A percentile compares a stretch with the other conserved stretches of the same genome.
Evolutionary conservation across 2,888 invertebrate species (phyloP).

Genomic region (Acanthosepion lycidas): DNA sequence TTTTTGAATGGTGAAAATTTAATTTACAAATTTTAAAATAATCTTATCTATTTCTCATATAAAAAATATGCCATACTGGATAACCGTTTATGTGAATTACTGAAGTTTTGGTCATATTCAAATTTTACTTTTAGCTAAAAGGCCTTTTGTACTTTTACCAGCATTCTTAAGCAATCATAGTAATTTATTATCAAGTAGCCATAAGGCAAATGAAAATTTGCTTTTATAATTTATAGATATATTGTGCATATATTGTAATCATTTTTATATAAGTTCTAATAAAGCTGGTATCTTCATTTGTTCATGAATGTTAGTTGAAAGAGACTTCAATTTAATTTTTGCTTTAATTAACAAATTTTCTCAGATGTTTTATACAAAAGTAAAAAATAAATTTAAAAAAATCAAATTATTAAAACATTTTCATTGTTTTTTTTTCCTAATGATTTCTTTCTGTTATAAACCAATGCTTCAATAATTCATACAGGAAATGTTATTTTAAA

Average conservation of each 20-base stretch:
- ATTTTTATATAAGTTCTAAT: not conserved
- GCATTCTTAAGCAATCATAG: not conserved
- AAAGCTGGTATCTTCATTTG: not conserved
- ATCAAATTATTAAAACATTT: not conserved
- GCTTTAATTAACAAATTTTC: not conserved
- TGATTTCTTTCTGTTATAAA: too few species aligned
- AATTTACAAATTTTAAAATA: not conserved
- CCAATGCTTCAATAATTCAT: not conserved
- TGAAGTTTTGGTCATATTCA: not conserved
- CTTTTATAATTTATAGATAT: not conserved
- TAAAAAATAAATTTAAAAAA: not conserved
- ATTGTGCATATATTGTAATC: not conserved
- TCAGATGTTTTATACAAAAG: not conserved
- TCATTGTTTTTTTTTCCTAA: too few species aligned
- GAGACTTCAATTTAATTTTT: not conserved
- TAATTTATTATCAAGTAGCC: not conserved
- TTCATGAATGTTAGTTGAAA: not conserved
- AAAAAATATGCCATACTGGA: not conserved
- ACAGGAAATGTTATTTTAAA: not conserved
- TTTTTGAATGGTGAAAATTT: not conserved
- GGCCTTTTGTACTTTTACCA: not conserved
- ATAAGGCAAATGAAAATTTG: not conserved
- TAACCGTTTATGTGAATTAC: not conserved
- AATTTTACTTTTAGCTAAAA: not conserved
- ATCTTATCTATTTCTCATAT: not conserved